Evolutionary conservation across 2,888 invertebrate genomes (phyloP).

Genomic region (Dione juno): DNA sequence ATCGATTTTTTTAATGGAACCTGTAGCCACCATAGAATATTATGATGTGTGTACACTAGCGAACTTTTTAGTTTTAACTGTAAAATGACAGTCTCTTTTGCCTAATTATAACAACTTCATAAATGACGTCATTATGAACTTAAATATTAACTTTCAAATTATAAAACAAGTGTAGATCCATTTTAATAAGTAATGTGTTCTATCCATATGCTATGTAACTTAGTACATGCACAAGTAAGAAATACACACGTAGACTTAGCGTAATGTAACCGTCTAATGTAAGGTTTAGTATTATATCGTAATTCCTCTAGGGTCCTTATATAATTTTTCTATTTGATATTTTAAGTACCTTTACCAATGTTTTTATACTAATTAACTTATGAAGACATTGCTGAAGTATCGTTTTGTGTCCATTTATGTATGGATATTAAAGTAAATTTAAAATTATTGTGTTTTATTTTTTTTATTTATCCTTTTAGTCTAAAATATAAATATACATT

Average conservation of each 20-base stretch:
- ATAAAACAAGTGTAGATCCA: slow-evolving; percentile 30
- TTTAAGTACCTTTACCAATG: slow-evolving; percentile 68
- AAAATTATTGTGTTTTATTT: slow-evolving; percentile 56
- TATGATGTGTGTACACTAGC: slow-evolving; percentile 18
- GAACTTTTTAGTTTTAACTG: slow-evolving; percentile 5
- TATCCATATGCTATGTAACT: slow-evolving; percentile 36
- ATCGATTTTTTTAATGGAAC: slow-evolving; percentile 23
- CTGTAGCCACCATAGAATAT: slow-evolving; percentile 18
- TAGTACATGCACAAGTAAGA: slow-evolving; percentile 49
- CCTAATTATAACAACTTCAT: neutral
- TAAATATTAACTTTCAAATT: slow-evolving; percentile 8
- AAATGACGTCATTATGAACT: slow-evolving; percentile 11
- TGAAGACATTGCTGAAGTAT: slow-evolving; percentile 73
- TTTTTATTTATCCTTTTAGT: slow-evolving; percentile 19
- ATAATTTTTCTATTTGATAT: slow-evolving; percentile 77
- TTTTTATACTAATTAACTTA: slow-evolving; percentile 65
- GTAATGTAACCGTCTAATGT: slow-evolving; percentile 68
- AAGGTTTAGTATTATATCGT: slow-evolving; percentile 68
- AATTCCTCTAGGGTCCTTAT: slow-evolving; percentile 68
- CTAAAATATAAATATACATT: too few relatives aligned
- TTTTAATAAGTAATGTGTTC: slow-evolving; percentile 40
- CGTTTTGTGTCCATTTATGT: slow-evolving; percentile 74
- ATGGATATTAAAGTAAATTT: slow-evolving; percentile 78
- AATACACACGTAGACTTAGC: slow-evolving; percentile 47
- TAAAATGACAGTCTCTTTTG: neutral